Percentiles rank a stretch among this genome's conserved stretches.
Evolutionary conservation across 2,797 vertebrate genomes (phyloP).

Genomic region (Pitangus sulphuratus): DNA sequence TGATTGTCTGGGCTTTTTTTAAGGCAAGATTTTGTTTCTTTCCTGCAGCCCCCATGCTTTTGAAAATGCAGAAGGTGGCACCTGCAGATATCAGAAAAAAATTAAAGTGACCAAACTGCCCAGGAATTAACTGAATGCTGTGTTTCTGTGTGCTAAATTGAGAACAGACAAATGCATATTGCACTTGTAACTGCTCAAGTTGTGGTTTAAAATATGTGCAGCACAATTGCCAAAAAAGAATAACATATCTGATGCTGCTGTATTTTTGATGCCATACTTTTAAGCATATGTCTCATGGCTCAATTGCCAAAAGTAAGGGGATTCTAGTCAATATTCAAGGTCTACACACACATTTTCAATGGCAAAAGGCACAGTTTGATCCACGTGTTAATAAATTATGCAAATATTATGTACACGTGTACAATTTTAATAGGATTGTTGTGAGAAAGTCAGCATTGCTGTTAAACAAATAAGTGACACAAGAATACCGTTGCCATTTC

Average conservation of each 20-base stretch:
- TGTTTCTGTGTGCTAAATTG: conserved; percentile 23
- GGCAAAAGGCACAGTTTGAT: conserved; percentile 73
- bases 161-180: conserved; percentile 36
- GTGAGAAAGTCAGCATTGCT: conserved; percentile 60
- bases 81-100: not conserved
- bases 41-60: not conserved
- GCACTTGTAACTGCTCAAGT: conserved; percentile 64
- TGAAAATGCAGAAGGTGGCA: not conserved
- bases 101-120: not conserved
- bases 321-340: conserved; percentile 74
- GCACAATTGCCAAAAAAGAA: conserved; percentile 61
- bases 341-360: conserved; percentile 65
- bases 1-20: not conserved
- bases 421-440: conserved; percentile 68
- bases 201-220: conserved; percentile 55
- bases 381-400: conserved; percentile 66
- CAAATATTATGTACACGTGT: conserved; percentile 68
- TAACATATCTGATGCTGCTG: conserved; percentile 27
- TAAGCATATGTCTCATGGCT: conserved; percentile 72
- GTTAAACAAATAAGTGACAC: conserved; percentile 64
- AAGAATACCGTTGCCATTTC: conserved; percentile 68
- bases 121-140: conserved; percentile 26
- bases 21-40: not conserved
- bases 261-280: conserved; percentile 64
- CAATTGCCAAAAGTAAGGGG: conserved; percentile 70